These are phyloP conservation scores for Notarius quadriscutis DNA, from an alignment of 2,113 vertebrate genomes.

Conservation along the genomic window DNA sequence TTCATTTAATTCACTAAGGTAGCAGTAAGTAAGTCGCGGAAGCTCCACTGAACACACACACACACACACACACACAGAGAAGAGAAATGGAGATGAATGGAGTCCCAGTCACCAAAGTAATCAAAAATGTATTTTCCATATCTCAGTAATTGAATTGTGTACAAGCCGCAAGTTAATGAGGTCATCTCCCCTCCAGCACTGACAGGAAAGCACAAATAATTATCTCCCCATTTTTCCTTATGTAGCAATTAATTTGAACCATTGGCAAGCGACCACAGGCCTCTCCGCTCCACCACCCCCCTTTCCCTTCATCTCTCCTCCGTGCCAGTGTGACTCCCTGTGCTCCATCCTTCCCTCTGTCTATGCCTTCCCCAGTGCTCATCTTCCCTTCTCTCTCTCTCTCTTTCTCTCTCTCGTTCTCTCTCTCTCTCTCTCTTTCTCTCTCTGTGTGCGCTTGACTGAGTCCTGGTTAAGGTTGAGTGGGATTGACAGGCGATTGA, in stretches of 20 bases:
- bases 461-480: constrained; percentile 80
- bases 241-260: constrained; percentile 95
- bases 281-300: constrained; percentile 63
- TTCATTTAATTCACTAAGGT: constrained; percentile 29
- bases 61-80: constrained; percentile 43
- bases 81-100: constrained; percentile 87
- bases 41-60: constrained; percentile 28
- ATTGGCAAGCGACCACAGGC: constrained; percentile 75
- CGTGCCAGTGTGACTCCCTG: constrained; percentile 22
- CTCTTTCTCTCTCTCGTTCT: constrained; percentile 6
- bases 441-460: constrained; percentile 62
- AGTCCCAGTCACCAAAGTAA: constrained; percentile 83
- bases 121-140: constrained; percentile 96
- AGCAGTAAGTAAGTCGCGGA: constrained; percentile 27
- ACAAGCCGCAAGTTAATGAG: constrained; percentile 95
- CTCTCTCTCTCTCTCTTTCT: neutral
- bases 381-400: constrained; percentile 2
- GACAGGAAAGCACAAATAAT: constrained; percentile 94
- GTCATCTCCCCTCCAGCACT: constrained; percentile 85
- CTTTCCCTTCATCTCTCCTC: constrained; percentile 34
- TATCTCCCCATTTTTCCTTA: constrained; percentile 92
- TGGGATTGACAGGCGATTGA: constrained; percentile 86
- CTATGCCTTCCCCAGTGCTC: constrained; percentile 63
- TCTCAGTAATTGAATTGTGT: constrained; percentile 95
- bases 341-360: constrained; percentile 45